Percentiles rank a stretch among this genome's conserved stretches.
Evolutionary conservation across 2,888 invertebrate genomes (phyloP).

Genomic region (Drosophila cyrtoloma): DNA sequence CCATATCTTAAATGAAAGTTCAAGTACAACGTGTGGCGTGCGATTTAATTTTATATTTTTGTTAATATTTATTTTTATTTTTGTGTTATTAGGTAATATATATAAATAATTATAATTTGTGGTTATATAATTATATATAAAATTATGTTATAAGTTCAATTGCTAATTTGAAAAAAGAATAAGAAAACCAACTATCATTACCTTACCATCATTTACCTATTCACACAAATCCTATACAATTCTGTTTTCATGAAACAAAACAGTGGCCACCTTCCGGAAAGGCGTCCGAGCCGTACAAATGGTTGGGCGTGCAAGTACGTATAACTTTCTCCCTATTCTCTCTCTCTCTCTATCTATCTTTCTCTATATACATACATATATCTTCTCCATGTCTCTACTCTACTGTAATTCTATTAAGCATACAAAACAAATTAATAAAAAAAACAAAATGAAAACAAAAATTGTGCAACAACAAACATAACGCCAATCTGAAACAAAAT

Average conservation of each 20-base stretch:
- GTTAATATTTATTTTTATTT: constrained; percentile 7
- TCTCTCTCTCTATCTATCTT: constrained; percentile 52
- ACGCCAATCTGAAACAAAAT: constrained; percentile 33
- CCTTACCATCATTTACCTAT: constrained; percentile 85
- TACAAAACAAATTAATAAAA: constrained; percentile 47
- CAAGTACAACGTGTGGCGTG: constrained; percentile 63
- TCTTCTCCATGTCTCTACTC: constrained; percentile 48
- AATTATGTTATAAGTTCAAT: constrained; percentile 41
- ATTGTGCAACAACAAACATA: constrained; percentile 22
- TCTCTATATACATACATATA: constrained; percentile 50
- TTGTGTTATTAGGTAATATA: constrained; percentile 24
- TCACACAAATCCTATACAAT: constrained; percentile 85
- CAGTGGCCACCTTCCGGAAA: constrained; percentile 99
- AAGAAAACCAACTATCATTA: constrained; percentile 66
- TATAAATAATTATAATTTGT: constrained; percentile 22
- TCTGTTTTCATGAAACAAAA: constrained; percentile 86
- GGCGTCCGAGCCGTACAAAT: constrained; percentile 99
- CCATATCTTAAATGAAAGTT: constrained; percentile 53
- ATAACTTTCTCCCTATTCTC: constrained; percentile 84
- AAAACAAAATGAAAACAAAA: constrained; percentile 6
- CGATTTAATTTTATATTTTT: constrained; percentile 47
- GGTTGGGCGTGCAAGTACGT: constrained; percentile 99
- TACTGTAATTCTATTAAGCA: constrained; percentile 60
- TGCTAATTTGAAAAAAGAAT: constrained; percentile 34
- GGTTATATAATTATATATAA: constrained; percentile 22